Conservation (phyloP, 2,888 invertebrate species). For the Synanthedon vespiformis region DNA sequence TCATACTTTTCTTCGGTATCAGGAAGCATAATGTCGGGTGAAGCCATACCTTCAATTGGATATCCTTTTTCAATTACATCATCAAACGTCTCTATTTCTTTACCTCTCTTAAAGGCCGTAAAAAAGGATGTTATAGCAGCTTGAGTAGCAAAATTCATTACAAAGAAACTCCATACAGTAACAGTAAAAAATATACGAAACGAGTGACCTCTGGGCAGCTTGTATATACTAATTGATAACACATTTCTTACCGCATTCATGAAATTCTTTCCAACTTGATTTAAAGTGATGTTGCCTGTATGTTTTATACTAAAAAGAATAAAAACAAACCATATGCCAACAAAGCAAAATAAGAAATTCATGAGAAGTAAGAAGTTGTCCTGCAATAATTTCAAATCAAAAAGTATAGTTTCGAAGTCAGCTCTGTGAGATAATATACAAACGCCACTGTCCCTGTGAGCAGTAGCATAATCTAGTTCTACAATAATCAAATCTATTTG, state of each 20-base stretch:
- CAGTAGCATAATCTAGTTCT: conserved; percentile 38
- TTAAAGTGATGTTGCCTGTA: conserved; percentile 20
- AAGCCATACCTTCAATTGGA: conserved; percentile 47
- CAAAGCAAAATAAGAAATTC: conserved; percentile 27
- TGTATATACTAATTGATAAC: conserved; percentile 33
- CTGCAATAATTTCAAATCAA: conserved; percentile 30
- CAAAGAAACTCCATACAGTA: conserved; percentile 51
- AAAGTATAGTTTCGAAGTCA: conserved; percentile 40
- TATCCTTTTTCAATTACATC: conserved; percentile 53
- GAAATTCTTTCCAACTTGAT: conserved; percentile 51
- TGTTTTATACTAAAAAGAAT: conserved; percentile 32
- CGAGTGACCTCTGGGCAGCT: conserved; percentile 31
- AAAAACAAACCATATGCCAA: conserved; percentile 45
- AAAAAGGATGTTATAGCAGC: conserved; percentile 57
- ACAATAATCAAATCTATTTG: conserved; percentile 44
- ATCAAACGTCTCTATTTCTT: conserved; percentile 53
- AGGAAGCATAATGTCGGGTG: conserved; percentile 53
- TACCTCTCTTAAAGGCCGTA: conserved; percentile 47
- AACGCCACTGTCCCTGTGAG: conserved; percentile 47
- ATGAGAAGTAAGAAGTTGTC: conserved; percentile 21
- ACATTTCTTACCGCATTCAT: conserved; percentile 41
- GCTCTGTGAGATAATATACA: conserved; percentile 48
- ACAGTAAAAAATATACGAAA: conserved; percentile 45
- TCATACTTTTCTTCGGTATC: conserved; percentile 38
- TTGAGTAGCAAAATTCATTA: conserved; percentile 51